A percentile compares a stretch with the other conserved stretches of the same genome.
These are phyloP conservation scores for Chrysogorgia sp. DNA, from an alignment of 92 coral and sea anemone genomes.

Conservation along the genomic window DNA sequence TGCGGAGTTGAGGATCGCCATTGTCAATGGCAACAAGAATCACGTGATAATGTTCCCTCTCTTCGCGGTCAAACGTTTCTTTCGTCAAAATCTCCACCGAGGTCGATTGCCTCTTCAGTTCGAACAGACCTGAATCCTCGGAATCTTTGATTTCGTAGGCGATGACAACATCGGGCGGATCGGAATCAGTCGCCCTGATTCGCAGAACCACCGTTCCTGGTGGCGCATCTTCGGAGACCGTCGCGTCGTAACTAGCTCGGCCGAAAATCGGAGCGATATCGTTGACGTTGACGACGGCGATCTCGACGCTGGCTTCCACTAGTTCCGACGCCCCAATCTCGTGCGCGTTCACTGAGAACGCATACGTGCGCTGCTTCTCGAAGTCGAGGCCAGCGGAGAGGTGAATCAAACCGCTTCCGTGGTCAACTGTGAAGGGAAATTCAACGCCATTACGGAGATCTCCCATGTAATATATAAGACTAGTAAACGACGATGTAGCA, in stretches of 20 bases:
- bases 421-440: conserved; percentile 64
- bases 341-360: conserved; percentile 58
- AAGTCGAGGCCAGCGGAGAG: conserved; percentile 66
- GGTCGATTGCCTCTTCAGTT: neutral
- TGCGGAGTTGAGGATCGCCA: conserved; percentile 54
- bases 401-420: conserved; percentile 63
- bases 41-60: conserved; percentile 42
- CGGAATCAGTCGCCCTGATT: conserved; percentile 82
- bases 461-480: conserved; percentile 68
- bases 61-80: conserved; percentile 70
- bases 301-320: conserved; percentile 42
- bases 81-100: conserved; percentile 66
- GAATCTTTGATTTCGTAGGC: neutral
- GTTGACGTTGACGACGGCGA: conserved; percentile 69
- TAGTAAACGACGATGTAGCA: conserved; percentile 19
- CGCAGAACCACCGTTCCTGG: conserved; percentile 66
- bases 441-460: conserved; percentile 65
- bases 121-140: conserved; percentile 8
- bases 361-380: conserved; percentile 58
- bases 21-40: conserved; percentile 60
- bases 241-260: conserved; percentile 51
- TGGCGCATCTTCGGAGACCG: conserved; percentile 69
- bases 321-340: conserved; percentile 60
- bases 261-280: conserved; percentile 70
- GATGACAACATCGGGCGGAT: conserved; percentile 40